phyloP scores from a whole-genome alignment of 2,888 invertebrate species.

The Chalcosyrphus nemorum region DNA sequence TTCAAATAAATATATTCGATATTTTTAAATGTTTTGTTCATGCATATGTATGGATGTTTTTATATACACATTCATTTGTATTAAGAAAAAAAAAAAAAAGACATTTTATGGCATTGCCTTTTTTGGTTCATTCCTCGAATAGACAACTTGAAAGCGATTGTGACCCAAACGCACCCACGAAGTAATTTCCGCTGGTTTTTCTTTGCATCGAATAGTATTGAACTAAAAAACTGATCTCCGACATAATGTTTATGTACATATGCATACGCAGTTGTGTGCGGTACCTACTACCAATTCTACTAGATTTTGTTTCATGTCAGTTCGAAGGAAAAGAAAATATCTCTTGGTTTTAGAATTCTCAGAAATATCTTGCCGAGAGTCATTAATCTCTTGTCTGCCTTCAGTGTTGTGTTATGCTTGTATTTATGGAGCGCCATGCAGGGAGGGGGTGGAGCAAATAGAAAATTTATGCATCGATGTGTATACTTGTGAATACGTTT shows the following conservation, averaged over 20 bases:
- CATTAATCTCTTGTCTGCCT: slow-evolving; percentile 6
- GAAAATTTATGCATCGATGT: not conserved
- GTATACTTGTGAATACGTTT: not conserved
- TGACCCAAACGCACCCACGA: slow-evolving; percentile 14
- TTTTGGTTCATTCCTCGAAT: not conserved
- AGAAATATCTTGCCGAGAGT: slow-evolving; percentile 15
- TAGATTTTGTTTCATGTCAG: slow-evolving; percentile 4
- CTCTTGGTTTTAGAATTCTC: slow-evolving; percentile 6
- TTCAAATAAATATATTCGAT: not conserved
- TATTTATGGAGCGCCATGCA: not conserved
- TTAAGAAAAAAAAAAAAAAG: not conserved
- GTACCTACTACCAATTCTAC: not conserved
- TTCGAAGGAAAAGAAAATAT: not conserved
- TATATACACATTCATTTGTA: too few species aligned
- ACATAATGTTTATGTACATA: not conserved
- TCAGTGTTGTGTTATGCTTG: not conserved
- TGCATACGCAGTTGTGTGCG: not conserved
- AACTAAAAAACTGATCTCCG: not conserved
- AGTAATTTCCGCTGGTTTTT: slow-evolving; percentile 1
- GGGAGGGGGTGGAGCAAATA: not conserved
- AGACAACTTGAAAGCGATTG: not conserved
- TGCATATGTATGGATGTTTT: not conserved
- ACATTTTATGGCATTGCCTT: slow-evolving; percentile 8
- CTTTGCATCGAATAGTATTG: not conserved
- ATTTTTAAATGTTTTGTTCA: not conserved